Conservation (phyloP, 2,888 invertebrate genomes). For the Xanthia togata region DNA sequence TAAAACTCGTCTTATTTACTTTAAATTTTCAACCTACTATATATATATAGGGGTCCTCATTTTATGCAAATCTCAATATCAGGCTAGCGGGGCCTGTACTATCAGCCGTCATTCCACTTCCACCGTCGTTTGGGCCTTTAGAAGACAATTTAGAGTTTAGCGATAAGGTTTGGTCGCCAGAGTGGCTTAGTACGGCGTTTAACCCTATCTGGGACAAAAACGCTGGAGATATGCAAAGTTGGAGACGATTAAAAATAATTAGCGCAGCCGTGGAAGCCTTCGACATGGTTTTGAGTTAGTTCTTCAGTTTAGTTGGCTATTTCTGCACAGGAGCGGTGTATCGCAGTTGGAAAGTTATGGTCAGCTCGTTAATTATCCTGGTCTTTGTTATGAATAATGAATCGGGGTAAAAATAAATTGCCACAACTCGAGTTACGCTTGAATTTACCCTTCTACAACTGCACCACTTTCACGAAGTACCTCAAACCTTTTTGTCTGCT, state of each 20-base stretch:
- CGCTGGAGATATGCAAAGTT: constrained; percentile 73
- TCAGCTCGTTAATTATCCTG: constrained; percentile 50
- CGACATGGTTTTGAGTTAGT: constrained; percentile 63
- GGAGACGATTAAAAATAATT: constrained; percentile 84
- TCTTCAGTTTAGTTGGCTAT: constrained; percentile 71
- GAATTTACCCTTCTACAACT: background rate
- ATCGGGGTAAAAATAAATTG: constrained; percentile 4
- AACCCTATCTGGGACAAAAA: constrained; percentile 70
- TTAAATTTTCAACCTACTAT: constrained; percentile 66
- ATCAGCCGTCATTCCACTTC: constrained; percentile 71
- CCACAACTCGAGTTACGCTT: background rate
- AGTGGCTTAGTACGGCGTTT: constrained; percentile 66
- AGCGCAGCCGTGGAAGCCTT: constrained; percentile 76
- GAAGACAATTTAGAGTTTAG: constrained; percentile 75
- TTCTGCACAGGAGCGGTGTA: constrained; percentile 51
- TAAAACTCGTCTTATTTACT: constrained; percentile 63
- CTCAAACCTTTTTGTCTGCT: background rate
- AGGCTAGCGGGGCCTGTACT: constrained; percentile 60
- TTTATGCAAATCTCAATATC: constrained; percentile 82
- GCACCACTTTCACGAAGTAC: too few relatives aligned
- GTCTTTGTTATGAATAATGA: constrained; percentile 48
- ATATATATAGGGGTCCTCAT: constrained; percentile 76
- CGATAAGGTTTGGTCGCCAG: constrained; percentile 73
- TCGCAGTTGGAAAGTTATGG: constrained; percentile 31
- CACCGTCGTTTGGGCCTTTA: constrained; percentile 73